Evolutionary conservation across 2,797 vertebrate genomes (phyloP), one percentile per base, ranked within the genome.

Genomic region (Euthynnus affinis): DNA sequence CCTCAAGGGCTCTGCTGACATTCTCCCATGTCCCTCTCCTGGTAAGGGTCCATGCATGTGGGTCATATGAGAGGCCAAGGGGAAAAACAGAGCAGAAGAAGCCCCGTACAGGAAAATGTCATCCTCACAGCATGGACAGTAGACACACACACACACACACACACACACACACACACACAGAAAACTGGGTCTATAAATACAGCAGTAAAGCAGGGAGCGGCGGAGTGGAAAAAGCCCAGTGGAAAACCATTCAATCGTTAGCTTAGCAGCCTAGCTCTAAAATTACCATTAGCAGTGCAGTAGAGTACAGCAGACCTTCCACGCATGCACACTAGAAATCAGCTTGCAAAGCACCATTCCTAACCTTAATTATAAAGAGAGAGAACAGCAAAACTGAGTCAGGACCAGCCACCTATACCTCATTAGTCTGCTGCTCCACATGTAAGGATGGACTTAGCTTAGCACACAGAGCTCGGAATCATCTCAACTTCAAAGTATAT

Each of bases 1-100:
- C 86, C 89, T 91, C 82, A 81, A 81, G 87, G 92, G 84, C 80
- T 88, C 68, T 25, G 60, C 76, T 94, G 92, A 92, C 92, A 91
- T 94, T 94, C 91, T 93, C 77, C 80, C 76, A 65, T 86, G 83
- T 86, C 75, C 77, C 76, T 76, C 42, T 81, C 85, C 74, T 64
- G 70, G 81, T 88, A 74, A 84, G 87, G 84, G 84, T 79, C 81
- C 72, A 69, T 82, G 76, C 75, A 90, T 87, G 81, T 80, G 87
- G 88, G 89, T 90, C 91, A 92, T 57, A 81, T 27, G 61, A 88
- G 85, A 85, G 86, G 87, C 88, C 82, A 86, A 80, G 42, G 85
- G 88, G 78, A 78, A 87, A 86, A 90, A 81, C 76, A 66, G 70
- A 81, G 88, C 78, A 79, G 71, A 83, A 72, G 74, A 86, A 83